A percentile compares a stretch with the other conserved stretches of the same genome.
These are phyloP conservation scores for Passer domesticus DNA, from an alignment of 2,113 vertebrate species.

Conservation along the genomic window DNA sequence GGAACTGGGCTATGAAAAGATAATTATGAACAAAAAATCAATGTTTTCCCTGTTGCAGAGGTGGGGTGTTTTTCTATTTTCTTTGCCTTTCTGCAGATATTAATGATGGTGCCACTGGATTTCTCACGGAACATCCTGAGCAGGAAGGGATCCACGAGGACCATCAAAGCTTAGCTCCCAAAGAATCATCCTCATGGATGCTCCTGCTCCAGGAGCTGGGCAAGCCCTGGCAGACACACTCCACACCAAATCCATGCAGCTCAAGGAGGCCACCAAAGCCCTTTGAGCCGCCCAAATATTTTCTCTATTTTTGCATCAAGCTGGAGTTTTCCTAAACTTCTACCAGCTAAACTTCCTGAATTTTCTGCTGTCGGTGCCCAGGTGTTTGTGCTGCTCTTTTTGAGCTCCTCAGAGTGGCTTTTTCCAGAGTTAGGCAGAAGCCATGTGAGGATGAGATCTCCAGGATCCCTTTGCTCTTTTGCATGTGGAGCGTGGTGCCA, in stretches of 20 bases:
- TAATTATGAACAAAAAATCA: background rate
- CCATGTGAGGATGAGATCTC: background rate
- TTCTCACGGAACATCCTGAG: background rate
- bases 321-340: background rate
- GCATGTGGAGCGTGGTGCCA: background rate
- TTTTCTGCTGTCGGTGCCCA: background rate
- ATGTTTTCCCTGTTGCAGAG: background rate
- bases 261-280: background rate
- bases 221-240: background rate
- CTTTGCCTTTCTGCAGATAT: background rate
- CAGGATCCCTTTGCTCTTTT: background rate
- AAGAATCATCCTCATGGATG: background rate
- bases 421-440: background rate
- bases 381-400: background rate
- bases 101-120: rapidly evolving
- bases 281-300: rapidly evolving
- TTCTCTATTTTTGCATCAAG: background rate
- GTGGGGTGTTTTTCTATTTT: background rate
- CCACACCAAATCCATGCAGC: background rate
- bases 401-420: background rate
- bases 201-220: background rate
- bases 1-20: background rate
- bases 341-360: background rate
- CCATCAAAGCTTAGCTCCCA: too few species aligned
- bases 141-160: background rate